Evolutionary conservation across 2,797 vertebrate genomes (phyloP).

Genomic region (Salmo trutta): DNA sequence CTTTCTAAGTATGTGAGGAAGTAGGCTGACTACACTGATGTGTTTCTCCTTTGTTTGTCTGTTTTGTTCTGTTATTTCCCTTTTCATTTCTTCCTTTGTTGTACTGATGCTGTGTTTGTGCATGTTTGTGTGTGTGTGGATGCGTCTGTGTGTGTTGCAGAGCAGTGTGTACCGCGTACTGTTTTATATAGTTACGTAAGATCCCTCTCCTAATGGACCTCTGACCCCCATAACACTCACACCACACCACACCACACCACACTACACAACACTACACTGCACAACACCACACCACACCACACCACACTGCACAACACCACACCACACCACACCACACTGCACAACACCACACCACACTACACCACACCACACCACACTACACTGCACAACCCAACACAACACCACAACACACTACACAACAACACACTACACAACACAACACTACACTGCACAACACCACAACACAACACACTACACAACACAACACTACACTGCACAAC

Average conservation of each 20-base stretch:
- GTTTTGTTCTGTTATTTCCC: no score
- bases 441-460: accelerated
- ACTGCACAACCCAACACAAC: no score
- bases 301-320: no score
- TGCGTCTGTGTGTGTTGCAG: background rate
- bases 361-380: accelerated
- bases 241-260: background rate
- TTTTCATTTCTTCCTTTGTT: no score
- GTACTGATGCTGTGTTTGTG: background rate
- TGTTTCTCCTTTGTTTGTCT: no score
- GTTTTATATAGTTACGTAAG: slow-evolving; percentile 24
- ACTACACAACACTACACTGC: no score
- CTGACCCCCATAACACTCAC: slow-evolving; percentile 24
- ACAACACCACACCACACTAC: no score
- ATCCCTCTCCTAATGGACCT: slow-evolving; percentile 16
- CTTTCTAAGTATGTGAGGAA: no score
- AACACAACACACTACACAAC: accelerated
- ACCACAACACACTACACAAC: accelerated
- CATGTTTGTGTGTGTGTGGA: background rate
- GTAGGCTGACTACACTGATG: no score
- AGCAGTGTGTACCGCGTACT: background rate
- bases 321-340: accelerated
- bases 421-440: no score
- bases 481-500: accelerated
- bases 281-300: no score